phyloP scores from a whole-genome alignment of 1,140 invertebrate species.

The Monomorium pharaonis region DNA sequence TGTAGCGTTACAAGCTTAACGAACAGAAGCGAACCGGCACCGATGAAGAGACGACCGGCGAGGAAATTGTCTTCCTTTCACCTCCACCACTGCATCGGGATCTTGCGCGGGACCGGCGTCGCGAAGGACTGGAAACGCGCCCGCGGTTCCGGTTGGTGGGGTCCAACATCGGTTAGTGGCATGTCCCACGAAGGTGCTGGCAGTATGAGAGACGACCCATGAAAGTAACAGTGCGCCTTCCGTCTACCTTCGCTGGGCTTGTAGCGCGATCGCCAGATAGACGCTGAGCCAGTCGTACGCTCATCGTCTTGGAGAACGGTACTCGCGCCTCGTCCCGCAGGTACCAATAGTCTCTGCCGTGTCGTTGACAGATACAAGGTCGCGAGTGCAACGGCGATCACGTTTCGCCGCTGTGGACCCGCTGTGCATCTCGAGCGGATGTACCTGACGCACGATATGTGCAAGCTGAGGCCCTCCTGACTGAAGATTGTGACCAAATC shows the following conservation, averaged over 20 bases:
- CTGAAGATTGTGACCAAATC: constrained; percentile 2
- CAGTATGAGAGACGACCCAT: constrained; percentile 79
- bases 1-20: not conserved
- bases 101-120: constrained; percentile 27
- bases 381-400: constrained; percentile 55
- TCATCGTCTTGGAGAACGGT: constrained; percentile 71
- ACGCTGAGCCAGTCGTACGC: constrained; percentile 70
- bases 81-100: constrained; percentile 55
- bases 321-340: constrained; percentile 6
- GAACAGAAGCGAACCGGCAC: not conserved
- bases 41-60: constrained; percentile 30
- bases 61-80: constrained; percentile 84
- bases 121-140: constrained; percentile 65
- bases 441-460: constrained; percentile 59
- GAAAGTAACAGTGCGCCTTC: constrained; percentile 82
- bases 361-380: constrained; percentile 60
- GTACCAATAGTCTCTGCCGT: not conserved
- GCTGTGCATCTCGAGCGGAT: constrained; percentile 7
- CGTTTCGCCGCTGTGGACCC: not conserved
- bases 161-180: constrained; percentile 34
- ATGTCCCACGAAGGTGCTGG: constrained; percentile 41
- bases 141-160: constrained; percentile 70
- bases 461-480: constrained; percentile 30
- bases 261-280: constrained; percentile 17
- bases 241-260: constrained; percentile 13